Conservation (phyloP, 2,888 invertebrate species). For the Busseola fusca region DNA sequence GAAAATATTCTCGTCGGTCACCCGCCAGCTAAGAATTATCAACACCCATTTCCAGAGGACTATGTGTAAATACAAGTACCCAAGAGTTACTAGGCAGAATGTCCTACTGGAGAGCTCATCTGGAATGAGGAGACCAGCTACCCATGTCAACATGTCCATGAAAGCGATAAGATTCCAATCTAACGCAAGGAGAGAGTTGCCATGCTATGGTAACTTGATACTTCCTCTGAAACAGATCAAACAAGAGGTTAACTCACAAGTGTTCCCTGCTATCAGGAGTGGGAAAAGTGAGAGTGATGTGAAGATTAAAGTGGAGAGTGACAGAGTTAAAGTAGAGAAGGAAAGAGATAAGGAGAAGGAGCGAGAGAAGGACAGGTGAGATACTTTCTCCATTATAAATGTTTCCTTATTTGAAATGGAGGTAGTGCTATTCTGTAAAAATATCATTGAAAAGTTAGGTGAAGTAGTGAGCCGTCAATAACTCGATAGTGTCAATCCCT, state of each 20-base stretch:
- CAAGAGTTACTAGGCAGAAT: constrained; percentile 83
- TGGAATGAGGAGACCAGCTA: constrained; percentile 73
- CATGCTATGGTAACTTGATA: constrained; percentile 86
- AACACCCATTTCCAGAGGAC: constrained; percentile 81
- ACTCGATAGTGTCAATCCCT: too few species aligned
- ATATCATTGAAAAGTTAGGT: too few species aligned
- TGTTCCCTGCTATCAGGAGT: constrained; percentile 75
- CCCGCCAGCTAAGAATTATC: constrained; percentile 82
- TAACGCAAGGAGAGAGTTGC: constrained; percentile 80
- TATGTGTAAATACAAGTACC: constrained; percentile 84
- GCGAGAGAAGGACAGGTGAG: constrained; percentile 62
- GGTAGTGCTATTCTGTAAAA: too few species aligned
- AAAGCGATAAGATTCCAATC: constrained; percentile 83
- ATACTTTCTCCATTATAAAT: not conserved
- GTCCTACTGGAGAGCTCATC: constrained; percentile 78
- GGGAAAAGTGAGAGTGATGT: constrained; percentile 71
- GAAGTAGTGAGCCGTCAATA: too few species aligned
- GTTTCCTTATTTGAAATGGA: too few species aligned
- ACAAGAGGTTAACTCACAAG: constrained; percentile 76
- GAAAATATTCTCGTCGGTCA: constrained; percentile 82
- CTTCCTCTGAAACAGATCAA: constrained; percentile 81
- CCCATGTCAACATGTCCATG: constrained; percentile 77
- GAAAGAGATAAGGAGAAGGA: constrained; percentile 71
- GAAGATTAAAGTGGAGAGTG: constrained; percentile 74
- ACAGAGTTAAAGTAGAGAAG: constrained; percentile 72